These are phyloP conservation scores for Ctenopoma multispine DNA, from an alignment of 2,797 vertebrate species.

Conservation along the genomic window DNA sequence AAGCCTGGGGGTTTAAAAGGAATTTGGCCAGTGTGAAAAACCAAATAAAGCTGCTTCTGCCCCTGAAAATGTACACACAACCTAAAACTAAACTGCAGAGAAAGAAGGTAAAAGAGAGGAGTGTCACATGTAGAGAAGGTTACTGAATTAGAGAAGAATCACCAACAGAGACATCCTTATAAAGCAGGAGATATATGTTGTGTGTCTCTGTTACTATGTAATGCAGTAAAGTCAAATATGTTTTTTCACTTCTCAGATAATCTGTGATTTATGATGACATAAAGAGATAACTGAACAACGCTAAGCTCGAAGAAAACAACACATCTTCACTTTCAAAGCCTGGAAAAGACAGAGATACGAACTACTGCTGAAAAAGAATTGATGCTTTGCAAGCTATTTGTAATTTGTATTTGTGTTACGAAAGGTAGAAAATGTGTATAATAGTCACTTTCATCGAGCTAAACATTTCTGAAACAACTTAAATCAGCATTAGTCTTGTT, in stretches of 20 bases:
- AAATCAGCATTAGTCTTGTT: neutral
- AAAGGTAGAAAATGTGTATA: neutral
- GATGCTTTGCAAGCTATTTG: neutral
- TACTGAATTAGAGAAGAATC: conserved; percentile 9
- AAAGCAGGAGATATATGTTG: conserved; percentile 33
- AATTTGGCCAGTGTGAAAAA: conserved; percentile 90
- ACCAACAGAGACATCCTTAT: conserved; percentile 3
- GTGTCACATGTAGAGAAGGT: conserved; percentile 46
- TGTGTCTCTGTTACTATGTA: conserved; percentile 29
- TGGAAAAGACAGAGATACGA: neutral
- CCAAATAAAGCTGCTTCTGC: conserved; percentile 85
- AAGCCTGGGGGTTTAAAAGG: conserved; percentile 91
- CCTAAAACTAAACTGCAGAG: conserved; percentile 55
- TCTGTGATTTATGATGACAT: conserved; percentile 26
- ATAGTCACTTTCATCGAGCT: neutral
- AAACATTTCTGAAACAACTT: neutral
- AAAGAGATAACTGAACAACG: conserved; percentile 22
- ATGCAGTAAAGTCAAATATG: conserved; percentile 16
- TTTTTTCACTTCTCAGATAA: conserved; percentile 38
- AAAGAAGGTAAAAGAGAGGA: conserved; percentile 33
- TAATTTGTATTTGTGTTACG: neutral
- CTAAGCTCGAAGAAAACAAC: neutral
- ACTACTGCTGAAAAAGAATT: neutral
- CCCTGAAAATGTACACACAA: conserved; percentile 71
- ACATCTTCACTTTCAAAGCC: neutral